Percentiles rank a stretch among this genome's conserved stretches.
Evolutionary conservation across 2,888 invertebrate genomes (phyloP).

Genomic region (Archips crataeganus): DNA sequence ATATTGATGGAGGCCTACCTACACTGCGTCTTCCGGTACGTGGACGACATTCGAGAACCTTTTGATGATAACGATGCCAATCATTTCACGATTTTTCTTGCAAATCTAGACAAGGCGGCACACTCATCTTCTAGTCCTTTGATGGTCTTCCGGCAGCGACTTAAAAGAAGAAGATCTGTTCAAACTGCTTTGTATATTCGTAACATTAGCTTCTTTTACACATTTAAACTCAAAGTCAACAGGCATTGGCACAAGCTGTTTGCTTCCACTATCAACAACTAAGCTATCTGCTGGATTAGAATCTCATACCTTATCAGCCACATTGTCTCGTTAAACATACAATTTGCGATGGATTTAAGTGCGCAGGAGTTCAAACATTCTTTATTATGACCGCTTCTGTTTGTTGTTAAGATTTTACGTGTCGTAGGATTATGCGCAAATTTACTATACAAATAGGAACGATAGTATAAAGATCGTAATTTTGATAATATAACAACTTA

Average conservation of each 20-base stretch:
- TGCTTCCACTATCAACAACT: constrained; percentile 26
- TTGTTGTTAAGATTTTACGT: constrained; percentile 12
- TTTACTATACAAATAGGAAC: background rate
- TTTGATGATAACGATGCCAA: too few relatives aligned
- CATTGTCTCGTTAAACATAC: constrained; percentile 39
- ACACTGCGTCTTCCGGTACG: too few relatives aligned
- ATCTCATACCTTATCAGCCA: constrained; percentile 17
- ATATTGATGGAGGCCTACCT: too few relatives aligned
- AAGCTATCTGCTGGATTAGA: constrained; percentile 26
- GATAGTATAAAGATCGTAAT: too few relatives aligned
- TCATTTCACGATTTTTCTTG: too few relatives aligned
- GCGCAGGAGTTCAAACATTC: constrained; percentile 28
- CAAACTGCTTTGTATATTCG: background rate
- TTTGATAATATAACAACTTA: too few relatives aligned
- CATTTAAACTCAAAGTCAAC: constrained; percentile 17
- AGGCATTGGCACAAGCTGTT: constrained; percentile 32
- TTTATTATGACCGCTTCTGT: constrained; percentile 29
- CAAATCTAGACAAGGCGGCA: too few relatives aligned
- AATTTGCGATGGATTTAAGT: constrained; percentile 35
- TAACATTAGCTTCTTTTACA: background rate
- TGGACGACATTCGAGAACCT: too few relatives aligned
- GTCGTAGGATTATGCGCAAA: background rate
- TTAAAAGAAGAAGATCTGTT: background rate
- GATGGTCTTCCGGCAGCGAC: too few relatives aligned
- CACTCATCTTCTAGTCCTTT: too few relatives aligned